These are phyloP conservation scores for Cettia cetti DNA, from an alignment of 2,113 vertebrate species.

Conservation along the genomic window DNA sequence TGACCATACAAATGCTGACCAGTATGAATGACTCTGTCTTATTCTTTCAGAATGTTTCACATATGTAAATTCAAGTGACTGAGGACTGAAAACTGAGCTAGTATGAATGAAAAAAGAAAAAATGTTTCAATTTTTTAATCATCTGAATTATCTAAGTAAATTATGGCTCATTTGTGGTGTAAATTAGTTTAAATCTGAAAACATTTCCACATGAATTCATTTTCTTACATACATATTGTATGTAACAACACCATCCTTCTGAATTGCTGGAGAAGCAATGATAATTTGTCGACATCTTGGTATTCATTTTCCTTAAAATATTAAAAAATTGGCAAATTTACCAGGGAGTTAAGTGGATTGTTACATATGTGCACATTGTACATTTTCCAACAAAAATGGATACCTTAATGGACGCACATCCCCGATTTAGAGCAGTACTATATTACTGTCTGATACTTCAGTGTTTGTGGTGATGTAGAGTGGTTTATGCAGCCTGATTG, in stretches of 20 bases:
- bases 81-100: neutral
- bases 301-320: neutral
- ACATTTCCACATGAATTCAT: neutral
- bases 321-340: neutral
- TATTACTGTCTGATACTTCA: neutral
- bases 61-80: neutral
- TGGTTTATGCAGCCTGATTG: neutral
- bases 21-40: neutral
- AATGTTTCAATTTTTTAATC: neutral
- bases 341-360: neutral
- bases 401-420: neutral
- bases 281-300: neutral
- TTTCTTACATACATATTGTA: neutral
- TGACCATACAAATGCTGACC: neutral
- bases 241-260: neutral
- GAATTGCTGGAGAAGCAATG: neutral
- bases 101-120: neutral
- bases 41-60: neutral
- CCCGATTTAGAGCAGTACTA: neutral
- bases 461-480: neutral
- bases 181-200: neutral
- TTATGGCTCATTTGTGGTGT: neutral
- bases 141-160: neutral
- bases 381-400: neutral
- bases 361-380: neutral